These are phyloP conservation scores for Limnodromus scolopaceus DNA, from an alignment of 2,797 vertebrate genomes.

Conservation along the genomic window DNA sequence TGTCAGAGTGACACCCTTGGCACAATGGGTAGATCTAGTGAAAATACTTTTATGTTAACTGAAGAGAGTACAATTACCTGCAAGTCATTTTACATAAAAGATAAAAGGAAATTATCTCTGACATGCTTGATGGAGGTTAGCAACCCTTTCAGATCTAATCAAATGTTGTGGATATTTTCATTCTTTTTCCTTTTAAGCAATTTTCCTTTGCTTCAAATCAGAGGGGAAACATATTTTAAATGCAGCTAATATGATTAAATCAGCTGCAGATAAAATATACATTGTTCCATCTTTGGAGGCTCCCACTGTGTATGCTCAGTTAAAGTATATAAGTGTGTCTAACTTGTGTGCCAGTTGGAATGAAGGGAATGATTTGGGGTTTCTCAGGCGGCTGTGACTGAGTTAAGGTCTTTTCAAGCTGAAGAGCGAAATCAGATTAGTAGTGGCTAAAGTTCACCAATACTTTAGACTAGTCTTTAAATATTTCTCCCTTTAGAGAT, in stretches of 20 bases:
- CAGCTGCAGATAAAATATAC: background rate
- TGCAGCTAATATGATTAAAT: background rate
- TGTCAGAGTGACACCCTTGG: background rate
- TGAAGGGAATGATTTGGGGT: background rate
- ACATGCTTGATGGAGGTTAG: slow-evolving; percentile 11
- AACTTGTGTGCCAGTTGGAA: background rate
- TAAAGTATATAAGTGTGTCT: background rate
- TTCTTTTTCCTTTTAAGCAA: too few species aligned
- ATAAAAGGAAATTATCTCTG: slow-evolving; percentile 30
- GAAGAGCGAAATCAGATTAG: background rate
- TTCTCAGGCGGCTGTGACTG: background rate
- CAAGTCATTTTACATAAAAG: slow-evolving; percentile 44
- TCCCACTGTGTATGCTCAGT: background rate
- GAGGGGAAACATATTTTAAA: slow-evolving; percentile 1
- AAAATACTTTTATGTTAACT: slow-evolving; percentile 41
- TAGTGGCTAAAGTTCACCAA: background rate
- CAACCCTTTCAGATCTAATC: slow-evolving; percentile 35
- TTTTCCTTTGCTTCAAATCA: slow-evolving; percentile 8
- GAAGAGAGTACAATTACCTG: slow-evolving; percentile 49
- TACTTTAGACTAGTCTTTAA: background rate
- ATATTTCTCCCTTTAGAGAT: background rate
- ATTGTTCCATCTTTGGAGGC: background rate
- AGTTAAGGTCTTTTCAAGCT: background rate
- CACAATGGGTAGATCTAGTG: background rate
- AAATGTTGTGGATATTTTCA: slow-evolving; percentile 7